Base-by-base conservation (phyloP, 2,888 invertebrate species). In the Ashinkailepas kermadecensis region DNA sequence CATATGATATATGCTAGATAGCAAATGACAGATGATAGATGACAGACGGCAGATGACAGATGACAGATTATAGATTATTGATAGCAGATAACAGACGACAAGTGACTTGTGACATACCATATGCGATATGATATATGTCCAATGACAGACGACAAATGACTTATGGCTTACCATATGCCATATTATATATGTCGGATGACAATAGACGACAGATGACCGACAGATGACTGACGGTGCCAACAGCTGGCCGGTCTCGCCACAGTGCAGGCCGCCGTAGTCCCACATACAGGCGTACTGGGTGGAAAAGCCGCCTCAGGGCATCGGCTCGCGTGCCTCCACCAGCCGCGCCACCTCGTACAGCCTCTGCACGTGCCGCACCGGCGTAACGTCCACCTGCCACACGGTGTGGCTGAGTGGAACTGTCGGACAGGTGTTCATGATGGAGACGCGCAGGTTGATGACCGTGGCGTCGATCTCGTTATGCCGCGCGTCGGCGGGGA, bases 231-330 rank as follows among this genome's bases (percentile, higher is more conserved):
- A n/a, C n/a, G n/a, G 39, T 39, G 4, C 39, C 39, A 39, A 3
- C 39, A 39, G 39, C 39, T 39, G 39, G 4, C 39, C 39, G 39
- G 39, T 98, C 86, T 98, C 98, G 87, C 97, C 90, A 88, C 95
- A 97, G 74, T 96, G 95, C 85, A 96, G 93, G 86, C 94, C 93
- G 87, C 96, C 95, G 86, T 94, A 94, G 89, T 99, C 98, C 88
- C 98, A 99, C 94, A 97, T 96, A 87, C 97, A 97, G 81, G 96
- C 96, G 89, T 99, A 99, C 88, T 97, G 97, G 84, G 95, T 94
- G 74, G 97, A 95, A 88, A 97, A 99, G 83, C 97, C 97, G 11
- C 97, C 97, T 87, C 98, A 99, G 7, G 98, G 95, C 21, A 94
- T 92, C 79, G 70, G 67, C 80, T 56, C 81, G 65, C 70, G 81